Conservation (phyloP, 2,888 invertebrate species). For the Coecobrya sp. region DNA sequence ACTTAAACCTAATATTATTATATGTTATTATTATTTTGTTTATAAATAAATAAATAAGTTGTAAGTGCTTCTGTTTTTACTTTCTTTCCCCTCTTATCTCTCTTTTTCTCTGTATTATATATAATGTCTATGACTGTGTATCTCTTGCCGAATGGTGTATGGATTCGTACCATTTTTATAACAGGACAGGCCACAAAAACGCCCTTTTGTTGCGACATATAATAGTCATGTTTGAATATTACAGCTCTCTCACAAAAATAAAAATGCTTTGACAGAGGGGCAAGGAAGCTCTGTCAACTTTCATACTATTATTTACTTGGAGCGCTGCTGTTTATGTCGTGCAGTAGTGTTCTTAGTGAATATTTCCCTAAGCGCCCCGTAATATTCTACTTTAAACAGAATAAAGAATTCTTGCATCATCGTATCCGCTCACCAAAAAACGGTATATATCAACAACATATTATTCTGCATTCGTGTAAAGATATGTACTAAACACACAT, state of each 20-base stretch:
- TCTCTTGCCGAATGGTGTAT: neutral
- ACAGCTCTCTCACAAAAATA: conserved; percentile 57
- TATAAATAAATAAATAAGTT: conserved; percentile 44
- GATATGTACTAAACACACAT: no score
- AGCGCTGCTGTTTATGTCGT: neutral
- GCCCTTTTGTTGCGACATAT: conserved; percentile 74
- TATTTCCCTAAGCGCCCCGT: neutral
- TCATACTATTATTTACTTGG: conserved; percentile 28
- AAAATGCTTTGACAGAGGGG: conserved; percentile 60
- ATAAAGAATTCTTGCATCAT: neutral
- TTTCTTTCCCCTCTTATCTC: conserved; percentile 41
- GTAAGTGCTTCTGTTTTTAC: conserved; percentile 42
- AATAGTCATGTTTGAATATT: conserved; percentile 59
- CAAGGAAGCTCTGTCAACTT: conserved; percentile 44
- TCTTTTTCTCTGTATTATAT: no score
- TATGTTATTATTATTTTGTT: conserved; percentile 6
- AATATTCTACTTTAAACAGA: neutral
- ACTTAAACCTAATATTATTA: conserved; percentile 37
- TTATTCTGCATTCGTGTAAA: no score
- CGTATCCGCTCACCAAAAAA: neutral
- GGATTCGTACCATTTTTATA: conserved; percentile 54
- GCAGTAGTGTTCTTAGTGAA: neutral
- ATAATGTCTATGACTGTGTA: neutral
- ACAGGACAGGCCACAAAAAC: conserved; percentile 69
- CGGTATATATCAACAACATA: neutral